Percentiles rank a stretch among this genome's conserved stretches.
Evolutionary conservation across 2,888 invertebrate species (phyloP).

Genomic region (Tinea pellionella): DNA sequence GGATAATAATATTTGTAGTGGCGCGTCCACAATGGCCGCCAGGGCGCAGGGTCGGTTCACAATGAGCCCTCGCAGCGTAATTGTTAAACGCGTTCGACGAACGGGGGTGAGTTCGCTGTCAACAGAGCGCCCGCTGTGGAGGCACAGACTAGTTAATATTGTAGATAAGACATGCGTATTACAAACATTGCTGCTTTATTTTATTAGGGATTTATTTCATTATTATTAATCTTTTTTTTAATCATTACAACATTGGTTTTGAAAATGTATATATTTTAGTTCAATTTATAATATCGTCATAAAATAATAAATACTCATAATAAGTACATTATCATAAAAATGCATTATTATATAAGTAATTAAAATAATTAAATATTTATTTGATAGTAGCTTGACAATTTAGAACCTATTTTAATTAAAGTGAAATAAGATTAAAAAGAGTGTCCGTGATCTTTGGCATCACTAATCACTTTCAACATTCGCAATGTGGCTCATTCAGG

Average conservation of each 20-base stretch:
- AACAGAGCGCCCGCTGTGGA: slow-evolving; percentile 38
- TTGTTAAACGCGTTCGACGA: slow-evolving; percentile 46
- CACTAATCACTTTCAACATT: slow-evolving; percentile 24
- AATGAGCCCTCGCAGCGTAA: slow-evolving; percentile 62
- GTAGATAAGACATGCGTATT: neutral
- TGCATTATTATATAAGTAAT: too few species aligned
- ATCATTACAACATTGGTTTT: too few species aligned
- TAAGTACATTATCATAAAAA: too few species aligned
- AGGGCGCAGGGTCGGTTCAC: slow-evolving; percentile 59
- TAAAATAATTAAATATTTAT: too few species aligned
- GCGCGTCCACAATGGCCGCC: slow-evolving; percentile 52
- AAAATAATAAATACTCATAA: too few species aligned
- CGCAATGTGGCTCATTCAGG: slow-evolving; percentile 28
- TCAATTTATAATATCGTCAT: too few species aligned
- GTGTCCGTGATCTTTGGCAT: slow-evolving; percentile 24
- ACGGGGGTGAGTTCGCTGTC: slow-evolving; percentile 64
- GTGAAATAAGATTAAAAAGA: neutral
- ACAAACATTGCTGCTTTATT: too few species aligned
- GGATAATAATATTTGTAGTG: slow-evolving; percentile 68
- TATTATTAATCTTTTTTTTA: too few species aligned
- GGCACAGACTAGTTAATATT: slow-evolving; percentile 39
- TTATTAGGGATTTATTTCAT: too few species aligned
- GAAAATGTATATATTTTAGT: too few species aligned
- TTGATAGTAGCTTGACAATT: too few species aligned
- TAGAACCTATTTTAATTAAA: too few species aligned